phyloP scores from a whole-genome alignment of 2,113 vertebrate genomes.

The Orthonyx spaldingii region DNA sequence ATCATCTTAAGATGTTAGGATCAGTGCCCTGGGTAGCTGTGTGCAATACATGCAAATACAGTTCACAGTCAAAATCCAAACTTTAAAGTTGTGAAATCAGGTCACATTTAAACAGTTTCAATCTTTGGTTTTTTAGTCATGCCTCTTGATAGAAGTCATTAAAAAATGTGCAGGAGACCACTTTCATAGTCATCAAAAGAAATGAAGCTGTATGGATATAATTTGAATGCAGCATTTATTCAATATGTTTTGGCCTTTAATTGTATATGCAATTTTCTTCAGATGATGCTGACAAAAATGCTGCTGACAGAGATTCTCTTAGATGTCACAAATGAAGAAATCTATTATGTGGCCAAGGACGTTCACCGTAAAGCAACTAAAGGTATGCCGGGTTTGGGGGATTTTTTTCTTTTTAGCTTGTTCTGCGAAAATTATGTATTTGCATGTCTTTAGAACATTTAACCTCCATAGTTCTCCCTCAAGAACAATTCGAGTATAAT shows the following conservation, averaged over 20 bases:
- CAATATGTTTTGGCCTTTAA: not conserved
- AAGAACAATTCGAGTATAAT: conserved; percentile 59
- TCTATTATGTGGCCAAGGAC: conserved; percentile 89
- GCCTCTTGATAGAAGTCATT: not conserved
- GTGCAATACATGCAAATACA: not conserved
- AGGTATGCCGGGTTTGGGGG: conserved; percentile 71
- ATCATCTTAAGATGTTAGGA: not conserved
- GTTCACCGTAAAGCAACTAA: conserved; percentile 95
- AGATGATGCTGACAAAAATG: conserved; percentile 97
- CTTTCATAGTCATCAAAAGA: not conserved
- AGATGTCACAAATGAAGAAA: conserved; percentile 97
- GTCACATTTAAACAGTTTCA: not conserved
- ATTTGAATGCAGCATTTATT: not conserved
- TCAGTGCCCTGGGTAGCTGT: not conserved
- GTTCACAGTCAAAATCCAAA: not conserved
- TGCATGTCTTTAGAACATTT: conserved; percentile 72
- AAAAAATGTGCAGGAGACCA: not conserved
- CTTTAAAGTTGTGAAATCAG: not conserved
- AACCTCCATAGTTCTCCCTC: conserved; percentile 51
- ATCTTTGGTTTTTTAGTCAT: not conserved
- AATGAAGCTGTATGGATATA: not conserved
- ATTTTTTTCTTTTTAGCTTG: not conserved
- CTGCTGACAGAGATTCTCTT: conserved; percentile 95
- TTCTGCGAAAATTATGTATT: conserved; percentile 60
- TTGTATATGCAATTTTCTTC: not conserved